phyloP scores from a whole-genome alignment of 2,113 vertebrate genomes.

The Todiramphus saurophagus region DNA sequence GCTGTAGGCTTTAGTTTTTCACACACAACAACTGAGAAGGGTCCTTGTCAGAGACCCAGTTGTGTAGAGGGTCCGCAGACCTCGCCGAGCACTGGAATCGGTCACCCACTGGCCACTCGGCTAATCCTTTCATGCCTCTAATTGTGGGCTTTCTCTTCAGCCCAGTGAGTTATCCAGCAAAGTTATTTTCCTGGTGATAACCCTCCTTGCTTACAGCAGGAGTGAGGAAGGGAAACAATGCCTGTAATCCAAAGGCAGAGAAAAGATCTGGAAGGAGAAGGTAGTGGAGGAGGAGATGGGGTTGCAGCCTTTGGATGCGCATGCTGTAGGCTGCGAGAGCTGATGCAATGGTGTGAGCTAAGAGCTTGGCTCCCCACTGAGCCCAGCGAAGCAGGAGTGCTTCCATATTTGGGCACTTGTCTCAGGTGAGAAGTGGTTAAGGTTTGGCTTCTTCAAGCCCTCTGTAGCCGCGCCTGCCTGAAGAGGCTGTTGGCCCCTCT shows the following conservation, averaged over 20 bases:
- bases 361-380: neutral
- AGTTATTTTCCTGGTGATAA: neutral
- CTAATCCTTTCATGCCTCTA: neutral
- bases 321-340: neutral
- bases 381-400: fast-evolving
- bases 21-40: neutral
- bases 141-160: neutral
- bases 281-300: neutral
- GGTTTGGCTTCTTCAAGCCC: neutral
- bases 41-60: fast-evolving
- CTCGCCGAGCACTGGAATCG: fast-evolving
- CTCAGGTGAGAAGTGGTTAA: neutral
- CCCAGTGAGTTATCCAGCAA: too few species aligned
- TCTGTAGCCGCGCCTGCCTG: neutral
- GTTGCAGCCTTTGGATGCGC: neutral
- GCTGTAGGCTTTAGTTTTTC: neutral
- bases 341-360: neutral
- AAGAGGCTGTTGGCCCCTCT: neutral
- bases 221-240: neutral
- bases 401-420: neutral
- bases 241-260: neutral
- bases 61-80: neutral
- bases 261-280: neutral
- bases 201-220: neutral
- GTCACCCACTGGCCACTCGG: too few species aligned